phyloP scores from a whole-genome alignment of 2,888 invertebrate genomes.

The Eupithecia dodoneata region DNA sequence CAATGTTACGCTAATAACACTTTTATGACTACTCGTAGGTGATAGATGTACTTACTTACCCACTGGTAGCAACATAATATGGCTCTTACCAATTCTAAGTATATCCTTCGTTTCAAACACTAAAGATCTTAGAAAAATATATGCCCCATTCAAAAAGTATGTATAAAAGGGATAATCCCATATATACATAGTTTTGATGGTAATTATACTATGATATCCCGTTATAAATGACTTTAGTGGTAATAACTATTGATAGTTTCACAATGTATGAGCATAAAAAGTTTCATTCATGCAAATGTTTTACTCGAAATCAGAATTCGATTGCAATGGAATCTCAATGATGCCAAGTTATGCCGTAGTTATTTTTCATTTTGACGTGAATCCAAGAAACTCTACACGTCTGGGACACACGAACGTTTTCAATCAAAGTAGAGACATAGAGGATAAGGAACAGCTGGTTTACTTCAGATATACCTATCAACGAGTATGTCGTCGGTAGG shows the following conservation, averaged over 20 bases:
- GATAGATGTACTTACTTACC: too few species aligned
- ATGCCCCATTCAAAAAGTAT: neutral
- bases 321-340: slow-evolving; percentile 21
- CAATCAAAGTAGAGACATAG: slow-evolving; percentile 22
- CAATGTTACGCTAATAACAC: too few species aligned
- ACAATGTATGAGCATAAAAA: neutral
- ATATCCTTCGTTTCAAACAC: neutral
- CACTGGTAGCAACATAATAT: too few species aligned
- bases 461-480: neutral
- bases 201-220: too few species aligned
- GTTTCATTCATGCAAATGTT: neutral
- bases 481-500: too few species aligned
- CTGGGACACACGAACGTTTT: slow-evolving; percentile 26
- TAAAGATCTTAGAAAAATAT: neutral
- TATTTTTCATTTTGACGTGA: slow-evolving; percentile 37
- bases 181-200: too few species aligned
- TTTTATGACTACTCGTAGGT: too few species aligned
- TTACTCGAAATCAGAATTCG: neutral
- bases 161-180: too few species aligned
- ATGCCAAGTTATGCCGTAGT: slow-evolving; percentile 16
- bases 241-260: too few species aligned
- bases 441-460: neutral
- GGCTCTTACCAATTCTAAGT: neutral
- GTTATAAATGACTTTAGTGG: too few species aligned
- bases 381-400: slow-evolving; percentile 21